phyloP scores from a whole-genome alignment of 2,113 vertebrate species.

The Anthoscopus minutus region DNA sequence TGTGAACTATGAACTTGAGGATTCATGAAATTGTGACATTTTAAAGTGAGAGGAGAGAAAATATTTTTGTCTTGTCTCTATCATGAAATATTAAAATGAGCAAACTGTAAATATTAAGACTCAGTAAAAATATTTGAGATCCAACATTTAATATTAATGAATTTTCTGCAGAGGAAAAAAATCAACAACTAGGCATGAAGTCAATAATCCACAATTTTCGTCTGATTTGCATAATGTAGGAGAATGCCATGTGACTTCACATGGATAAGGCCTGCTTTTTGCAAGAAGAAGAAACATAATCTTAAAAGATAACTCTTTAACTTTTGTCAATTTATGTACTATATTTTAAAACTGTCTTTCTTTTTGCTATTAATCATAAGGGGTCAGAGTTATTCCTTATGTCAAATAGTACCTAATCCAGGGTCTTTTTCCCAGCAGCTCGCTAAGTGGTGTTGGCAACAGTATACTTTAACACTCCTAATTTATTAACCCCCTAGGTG shows the following conservation, averaged over 20 bases:
- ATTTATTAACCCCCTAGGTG: conserved; percentile 50
- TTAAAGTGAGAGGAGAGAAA: background rate
- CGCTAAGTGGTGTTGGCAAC: background rate
- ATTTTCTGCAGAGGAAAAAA: background rate
- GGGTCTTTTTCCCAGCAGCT: background rate
- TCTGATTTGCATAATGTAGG: background rate
- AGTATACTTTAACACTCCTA: background rate
- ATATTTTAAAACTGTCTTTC: background rate
- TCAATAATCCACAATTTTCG: background rate
- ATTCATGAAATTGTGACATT: background rate
- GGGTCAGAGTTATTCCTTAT: background rate
- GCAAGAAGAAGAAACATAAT: background rate
- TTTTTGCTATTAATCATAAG: background rate
- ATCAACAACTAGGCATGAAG: background rate
- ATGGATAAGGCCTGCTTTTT: background rate
- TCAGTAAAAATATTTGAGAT: background rate
- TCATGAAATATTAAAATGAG: background rate
- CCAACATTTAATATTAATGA: background rate
- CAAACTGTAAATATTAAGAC: background rate
- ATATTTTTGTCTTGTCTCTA: background rate
- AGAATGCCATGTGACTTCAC: background rate
- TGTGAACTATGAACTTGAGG: background rate
- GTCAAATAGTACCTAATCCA: background rate
- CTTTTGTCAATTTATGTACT: background rate
- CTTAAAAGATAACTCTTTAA: background rate